Percentiles rank a stretch among this genome's conserved stretches.
Conservation (phyloP, 2,797 vertebrate genomes). For the Microhierax caerulescens region DNA sequence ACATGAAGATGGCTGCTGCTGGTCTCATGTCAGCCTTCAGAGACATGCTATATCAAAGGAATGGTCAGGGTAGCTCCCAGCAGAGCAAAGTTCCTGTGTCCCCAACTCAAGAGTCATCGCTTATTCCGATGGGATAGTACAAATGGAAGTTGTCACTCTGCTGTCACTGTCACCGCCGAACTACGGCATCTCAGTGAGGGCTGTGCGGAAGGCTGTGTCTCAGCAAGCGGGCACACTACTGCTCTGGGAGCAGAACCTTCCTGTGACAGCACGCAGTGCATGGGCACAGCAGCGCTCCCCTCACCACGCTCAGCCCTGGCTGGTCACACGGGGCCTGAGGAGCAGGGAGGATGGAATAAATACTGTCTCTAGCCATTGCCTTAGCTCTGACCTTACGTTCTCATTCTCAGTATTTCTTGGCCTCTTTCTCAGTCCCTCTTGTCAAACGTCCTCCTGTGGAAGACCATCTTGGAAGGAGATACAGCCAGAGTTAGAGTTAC, state of each 20-base stretch:
- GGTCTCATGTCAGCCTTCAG: neutral
- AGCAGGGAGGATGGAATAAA: neutral
- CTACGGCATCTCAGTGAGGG: neutral
- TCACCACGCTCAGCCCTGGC: neutral
- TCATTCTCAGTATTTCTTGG: neutral
- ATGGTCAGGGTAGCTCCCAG: neutral
- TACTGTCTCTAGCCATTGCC: neutral
- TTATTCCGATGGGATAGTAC: neutral
- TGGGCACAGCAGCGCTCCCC: neutral
- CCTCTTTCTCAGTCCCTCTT: neutral
- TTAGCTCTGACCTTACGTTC: neutral
- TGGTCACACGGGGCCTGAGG: neutral
- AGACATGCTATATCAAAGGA: neutral
- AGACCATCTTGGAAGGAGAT: conserved; percentile 10
- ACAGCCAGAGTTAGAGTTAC: neutral
- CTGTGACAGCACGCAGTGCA: neutral
- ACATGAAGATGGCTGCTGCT: neutral
- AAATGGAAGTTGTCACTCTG: neutral
- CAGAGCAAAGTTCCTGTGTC: neutral
- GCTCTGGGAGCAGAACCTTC: neutral
- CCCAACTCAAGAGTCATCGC: neutral
- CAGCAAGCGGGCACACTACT: neutral
- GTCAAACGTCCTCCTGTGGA: neutral
- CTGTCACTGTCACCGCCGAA: neutral
- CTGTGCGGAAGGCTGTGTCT: neutral